Percentiles rank a stretch among this genome's conserved stretches.
Evolutionary conservation across 1,140 invertebrate species (phyloP).

Genomic region (Bombus haemorrhoidalis): DNA sequence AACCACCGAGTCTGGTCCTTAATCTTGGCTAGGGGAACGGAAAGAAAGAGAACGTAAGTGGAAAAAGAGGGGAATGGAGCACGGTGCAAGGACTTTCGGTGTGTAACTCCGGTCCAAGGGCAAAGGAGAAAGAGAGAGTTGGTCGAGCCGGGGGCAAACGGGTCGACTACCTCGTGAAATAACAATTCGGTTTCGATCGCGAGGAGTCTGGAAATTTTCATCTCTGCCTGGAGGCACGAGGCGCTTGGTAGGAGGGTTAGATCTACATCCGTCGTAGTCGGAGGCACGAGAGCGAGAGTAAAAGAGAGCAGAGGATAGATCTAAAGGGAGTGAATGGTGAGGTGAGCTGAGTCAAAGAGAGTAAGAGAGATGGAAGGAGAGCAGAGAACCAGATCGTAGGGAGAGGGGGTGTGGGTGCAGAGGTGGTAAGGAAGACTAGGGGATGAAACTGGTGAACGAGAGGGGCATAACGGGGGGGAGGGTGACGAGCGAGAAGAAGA

Average conservation of each 20-base stretch:
- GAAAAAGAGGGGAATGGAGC: conserved; percentile 8
- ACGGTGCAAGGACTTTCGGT: conserved; percentile 40
- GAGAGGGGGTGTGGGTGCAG: conserved; percentile 44
- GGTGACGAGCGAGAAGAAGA: conserved; percentile 38
- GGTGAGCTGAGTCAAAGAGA: conserved; percentile 27
- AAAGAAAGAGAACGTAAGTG: conserved; percentile 37
- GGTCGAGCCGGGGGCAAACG: conserved; percentile 11
- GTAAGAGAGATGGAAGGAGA: conserved; percentile 37
- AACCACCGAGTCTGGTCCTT: background rate
- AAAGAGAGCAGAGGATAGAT: conserved; percentile 40
- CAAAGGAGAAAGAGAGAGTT: conserved; percentile 65
- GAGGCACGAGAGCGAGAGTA: conserved; percentile 17
- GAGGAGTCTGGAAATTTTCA: conserved; percentile 71
- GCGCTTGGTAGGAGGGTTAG: conserved; percentile 32
- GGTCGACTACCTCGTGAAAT: conserved; percentile 72
- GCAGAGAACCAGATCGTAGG: conserved; percentile 49
- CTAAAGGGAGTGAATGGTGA: conserved; percentile 14
- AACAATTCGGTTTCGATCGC: conserved; percentile 73
- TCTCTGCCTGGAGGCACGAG: conserved; percentile 65
- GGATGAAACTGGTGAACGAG: conserved; percentile 66
- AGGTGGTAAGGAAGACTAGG: conserved; percentile 64
- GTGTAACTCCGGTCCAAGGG: conserved; percentile 61
- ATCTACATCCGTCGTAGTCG: conserved; percentile 27
- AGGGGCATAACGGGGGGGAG: conserved; percentile 41
- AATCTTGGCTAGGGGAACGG: conserved; percentile 27